A percentile compares a stretch with the other conserved stretches of the same genome.
These are phyloP conservation scores for Sogatella furcifera DNA, from an alignment of 1,140 invertebrate genomes.

Conservation along the genomic window DNA sequence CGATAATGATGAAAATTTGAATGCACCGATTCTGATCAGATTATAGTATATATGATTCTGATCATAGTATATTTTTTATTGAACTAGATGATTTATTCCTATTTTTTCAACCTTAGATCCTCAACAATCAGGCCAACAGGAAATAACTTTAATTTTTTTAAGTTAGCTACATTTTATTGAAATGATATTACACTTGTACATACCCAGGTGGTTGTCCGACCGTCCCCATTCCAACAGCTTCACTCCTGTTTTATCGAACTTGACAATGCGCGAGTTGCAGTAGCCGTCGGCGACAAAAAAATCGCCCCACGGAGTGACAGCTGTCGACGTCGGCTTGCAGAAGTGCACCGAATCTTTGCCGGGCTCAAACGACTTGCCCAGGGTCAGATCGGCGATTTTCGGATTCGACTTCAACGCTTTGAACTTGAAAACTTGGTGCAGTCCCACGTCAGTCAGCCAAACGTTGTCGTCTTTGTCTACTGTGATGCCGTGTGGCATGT, in stretches of 20 bases:
- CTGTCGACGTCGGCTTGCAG: slow-evolving; percentile 89
- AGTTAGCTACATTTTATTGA: background rate
- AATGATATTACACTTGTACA: too few species aligned
- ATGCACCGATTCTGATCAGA: too few species aligned
- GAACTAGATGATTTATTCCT: too few species aligned
- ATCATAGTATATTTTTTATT: too few species aligned
- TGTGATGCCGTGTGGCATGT: slow-evolving; percentile 86
- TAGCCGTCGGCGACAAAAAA: slow-evolving; percentile 94
- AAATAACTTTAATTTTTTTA: too few species aligned
- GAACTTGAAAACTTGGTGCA: slow-evolving; percentile 86
- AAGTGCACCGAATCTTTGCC: slow-evolving; percentile 69
- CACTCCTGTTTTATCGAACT: slow-evolving; percentile 62
- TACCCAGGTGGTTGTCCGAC: slow-evolving; percentile 20
- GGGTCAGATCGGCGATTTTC: slow-evolving; percentile 16
- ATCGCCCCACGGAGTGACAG: slow-evolving; percentile 65
- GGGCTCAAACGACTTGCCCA: slow-evolving; percentile 51
- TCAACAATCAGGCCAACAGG: too few species aligned
- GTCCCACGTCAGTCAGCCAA: slow-evolving; percentile 84
- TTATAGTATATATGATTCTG: too few species aligned
- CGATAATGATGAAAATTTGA: too few species aligned
- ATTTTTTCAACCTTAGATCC: too few species aligned
- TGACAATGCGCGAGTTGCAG: slow-evolving; percentile 84
- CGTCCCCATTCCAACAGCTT: slow-evolving; percentile 53
- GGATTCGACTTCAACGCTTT: slow-evolving; percentile 32
- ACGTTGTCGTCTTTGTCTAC: slow-evolving; percentile 72